Conservation (phyloP, 1,140 invertebrate species). For the Marisa cornuarietis region DNA sequence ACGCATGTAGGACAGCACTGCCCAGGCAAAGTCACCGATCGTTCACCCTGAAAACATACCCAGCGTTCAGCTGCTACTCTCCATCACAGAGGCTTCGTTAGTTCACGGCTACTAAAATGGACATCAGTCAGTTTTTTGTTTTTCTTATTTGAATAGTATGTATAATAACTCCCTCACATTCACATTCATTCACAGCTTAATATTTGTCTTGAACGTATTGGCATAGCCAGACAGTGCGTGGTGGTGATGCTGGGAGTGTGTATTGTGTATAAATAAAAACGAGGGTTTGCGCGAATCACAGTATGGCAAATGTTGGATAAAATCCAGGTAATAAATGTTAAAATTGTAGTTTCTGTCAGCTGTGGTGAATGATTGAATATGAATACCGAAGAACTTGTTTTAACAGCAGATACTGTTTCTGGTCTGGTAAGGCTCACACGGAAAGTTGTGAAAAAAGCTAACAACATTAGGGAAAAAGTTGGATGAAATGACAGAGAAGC, state of each 20-base stretch:
- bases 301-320: not conserved
- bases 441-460: not conserved
- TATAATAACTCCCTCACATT: no score
- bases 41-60: slow-evolving; percentile 36
- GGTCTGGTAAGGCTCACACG: not conserved
- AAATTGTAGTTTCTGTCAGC: not conserved
- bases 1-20: slow-evolving; percentile 52
- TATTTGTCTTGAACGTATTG: no score
- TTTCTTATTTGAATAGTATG: no score
- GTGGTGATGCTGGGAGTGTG: no score
- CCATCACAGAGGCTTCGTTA: no score
- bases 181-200: no score
- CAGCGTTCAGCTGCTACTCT: not conserved
- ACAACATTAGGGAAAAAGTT: not conserved
- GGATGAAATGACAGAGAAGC: no score
- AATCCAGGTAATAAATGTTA: not conserved
- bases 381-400: no score
- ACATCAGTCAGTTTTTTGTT: no score
- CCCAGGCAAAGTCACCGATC: slow-evolving; percentile 34
- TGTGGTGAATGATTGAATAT: not conserved
- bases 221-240: no score
- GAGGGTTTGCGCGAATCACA: not conserved
- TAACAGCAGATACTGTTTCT: not conserved
- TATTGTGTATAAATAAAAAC: no score
- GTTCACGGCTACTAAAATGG: no score